Evolutionary conservation across 2,888 invertebrate genomes (phyloP).

Genomic region (Protonemura montana): DNA sequence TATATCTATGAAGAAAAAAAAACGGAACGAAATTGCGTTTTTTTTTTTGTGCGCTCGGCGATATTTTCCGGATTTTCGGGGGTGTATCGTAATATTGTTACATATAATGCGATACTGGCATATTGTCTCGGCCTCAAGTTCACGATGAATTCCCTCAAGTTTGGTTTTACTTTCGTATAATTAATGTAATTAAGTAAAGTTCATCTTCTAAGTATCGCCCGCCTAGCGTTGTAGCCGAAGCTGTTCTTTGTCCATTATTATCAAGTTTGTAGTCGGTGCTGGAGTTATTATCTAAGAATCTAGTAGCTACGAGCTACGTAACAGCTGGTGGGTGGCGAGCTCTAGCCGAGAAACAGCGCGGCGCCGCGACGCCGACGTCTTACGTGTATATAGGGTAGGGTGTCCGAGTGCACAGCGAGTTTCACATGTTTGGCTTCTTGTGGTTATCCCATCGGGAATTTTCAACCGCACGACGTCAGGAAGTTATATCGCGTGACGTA

Average conservation of each 20-base stretch:
- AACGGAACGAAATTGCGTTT: not conserved
- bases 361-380: conserved; percentile 28
- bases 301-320: not conserved
- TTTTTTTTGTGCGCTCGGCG: not conserved
- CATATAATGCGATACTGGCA: conserved; percentile 26
- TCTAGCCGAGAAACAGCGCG: not conserved
- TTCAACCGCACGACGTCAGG: conserved; percentile 8
- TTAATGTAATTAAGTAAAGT: conserved; percentile 43
- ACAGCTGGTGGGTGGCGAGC: conserved; percentile 35
- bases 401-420: conserved; percentile 21
- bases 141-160: conserved; percentile 27
- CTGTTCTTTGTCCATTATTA: conserved; percentile 43
- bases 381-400: not conserved
- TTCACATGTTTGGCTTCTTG: conserved; percentile 17
- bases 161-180: conserved; percentile 34
- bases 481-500: not conserved
- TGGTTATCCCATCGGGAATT: conserved; percentile 30
- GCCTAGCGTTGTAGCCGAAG: conserved; percentile 7
- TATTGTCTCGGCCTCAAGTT: conserved; percentile 38
- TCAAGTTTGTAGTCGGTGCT: conserved; percentile 40
- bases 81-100: not conserved
- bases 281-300: conserved; percentile 41
- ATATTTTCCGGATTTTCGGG: not conserved
- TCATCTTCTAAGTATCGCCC: conserved; percentile 39
- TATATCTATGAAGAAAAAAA: too few relatives aligned